A percentile compares a stretch with the other conserved stretches of the same genome.
phyloP scores from a whole-genome alignment of 2,113 vertebrate genomes.

The Hydrochoerus hydrochaeris region DNA sequence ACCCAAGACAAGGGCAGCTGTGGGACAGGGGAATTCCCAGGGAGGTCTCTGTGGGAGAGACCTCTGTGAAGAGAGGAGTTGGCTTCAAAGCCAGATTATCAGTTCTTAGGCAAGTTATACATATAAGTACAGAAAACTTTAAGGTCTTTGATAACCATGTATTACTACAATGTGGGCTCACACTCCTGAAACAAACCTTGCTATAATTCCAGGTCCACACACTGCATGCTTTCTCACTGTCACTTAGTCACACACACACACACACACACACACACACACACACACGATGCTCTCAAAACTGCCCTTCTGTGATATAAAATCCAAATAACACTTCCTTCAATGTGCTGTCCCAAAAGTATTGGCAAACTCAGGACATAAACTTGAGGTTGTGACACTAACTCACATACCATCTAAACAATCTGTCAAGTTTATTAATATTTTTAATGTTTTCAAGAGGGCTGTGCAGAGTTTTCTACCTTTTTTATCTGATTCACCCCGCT shows the following conservation, averaged over 20 bases:
- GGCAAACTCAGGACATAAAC: constrained; percentile 7
- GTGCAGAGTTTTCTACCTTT: neutral
- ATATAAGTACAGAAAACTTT: neutral
- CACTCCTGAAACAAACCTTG: constrained; percentile 41
- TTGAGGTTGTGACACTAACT: neutral
- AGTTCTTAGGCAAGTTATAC: neutral
- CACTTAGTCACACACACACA: neutral
- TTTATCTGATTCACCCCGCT: neutral
- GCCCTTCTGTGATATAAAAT: constrained; percentile 23
- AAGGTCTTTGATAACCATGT: neutral
- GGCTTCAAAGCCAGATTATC: neutral
- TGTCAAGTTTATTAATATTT: neutral
- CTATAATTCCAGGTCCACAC: constrained; percentile 27
- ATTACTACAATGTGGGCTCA: neutral
- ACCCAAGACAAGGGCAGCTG: accelerated
- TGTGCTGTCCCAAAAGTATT: neutral
- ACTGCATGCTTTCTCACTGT: neutral
- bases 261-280: neutral
- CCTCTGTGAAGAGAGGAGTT: neutral
- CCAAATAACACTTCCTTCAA: neutral
- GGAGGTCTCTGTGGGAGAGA: neutral
- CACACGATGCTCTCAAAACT: neutral
- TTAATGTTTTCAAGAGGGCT: constrained; percentile 17
- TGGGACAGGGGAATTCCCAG: neutral
- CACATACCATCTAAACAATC: neutral